Base-by-base conservation (phyloP, 2,113 vertebrate genomes). In the Gnathonemus echidnorhynchus region DNA sequence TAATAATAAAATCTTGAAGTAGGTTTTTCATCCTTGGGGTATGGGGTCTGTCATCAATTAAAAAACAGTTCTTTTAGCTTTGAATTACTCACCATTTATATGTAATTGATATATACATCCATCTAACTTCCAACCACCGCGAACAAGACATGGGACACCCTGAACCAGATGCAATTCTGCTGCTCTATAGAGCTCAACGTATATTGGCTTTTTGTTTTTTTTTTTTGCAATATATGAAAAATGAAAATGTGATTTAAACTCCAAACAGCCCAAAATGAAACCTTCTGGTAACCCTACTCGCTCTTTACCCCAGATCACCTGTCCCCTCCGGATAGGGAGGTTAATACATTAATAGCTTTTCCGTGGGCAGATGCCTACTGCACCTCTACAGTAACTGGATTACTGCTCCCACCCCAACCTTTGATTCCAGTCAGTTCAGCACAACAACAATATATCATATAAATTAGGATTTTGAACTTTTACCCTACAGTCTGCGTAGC, bases 371-470 rank as follows among this genome's bases (percentile, higher is more conserved):
- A 87, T 53, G 15, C 46, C 27, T 87, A 19, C 56, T 42, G 83
- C 21, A 42, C 74, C 58, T 58, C 56, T 45, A 74, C 46, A 45
- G 85, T 50, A n/a, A 87, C 42, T 39, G 84, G 56, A 87, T 86
- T 86, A 90, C 24, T 35, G 17, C 27, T 7, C 85, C 24, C 42
- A 45, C 58, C 39, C 8, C n/a, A 58, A 48, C 35, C 27, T 56
- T 27, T 24, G 88, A 27, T 89, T 46, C n/a, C 2, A 86, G 89
- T 56, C 83, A 86, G 50, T 35, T 74, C 84, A 90, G 39, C 56
- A 87, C 53, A 87, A 90, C 83, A 90, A 87, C 89, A 90, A 66
- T 90, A 90, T 48, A 87, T 86, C 83, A 87, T 9, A 66, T 58
- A 90, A 58, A 87, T 90, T 87, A 70, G 21, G 24, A 42, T 56